Percentiles rank a stretch among this genome's conserved stretches.
Conservation (phyloP, 2,797 vertebrate genomes). For the Molothrus aeneus region DNA sequence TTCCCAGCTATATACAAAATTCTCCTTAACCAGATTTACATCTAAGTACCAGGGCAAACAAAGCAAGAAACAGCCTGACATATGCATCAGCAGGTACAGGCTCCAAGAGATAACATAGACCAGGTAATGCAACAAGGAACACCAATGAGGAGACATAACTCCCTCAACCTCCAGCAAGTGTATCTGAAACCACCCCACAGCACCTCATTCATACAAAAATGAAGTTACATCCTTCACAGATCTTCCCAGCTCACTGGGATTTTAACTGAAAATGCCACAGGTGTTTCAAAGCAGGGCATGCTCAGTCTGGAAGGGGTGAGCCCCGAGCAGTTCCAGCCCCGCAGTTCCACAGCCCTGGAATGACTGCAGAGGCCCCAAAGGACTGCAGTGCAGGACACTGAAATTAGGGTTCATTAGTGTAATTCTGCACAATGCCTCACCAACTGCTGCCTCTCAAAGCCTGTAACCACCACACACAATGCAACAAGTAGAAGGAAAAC, state of each 20-base stretch:
- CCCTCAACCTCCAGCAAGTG: accelerated
- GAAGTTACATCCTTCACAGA: background rate
- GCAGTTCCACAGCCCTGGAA: accelerated
- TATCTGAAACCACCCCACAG: background rate
- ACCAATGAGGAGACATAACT: accelerated
- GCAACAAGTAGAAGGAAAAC: background rate
- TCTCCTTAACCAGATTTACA: background rate
- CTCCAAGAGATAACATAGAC: background rate
- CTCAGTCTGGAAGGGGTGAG: background rate
- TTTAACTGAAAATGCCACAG: background rate
- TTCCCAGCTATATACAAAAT: background rate
- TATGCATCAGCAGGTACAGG: background rate
- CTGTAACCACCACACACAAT: background rate
- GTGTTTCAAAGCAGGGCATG: accelerated
- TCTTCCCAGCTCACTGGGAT: background rate
- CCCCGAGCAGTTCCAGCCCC: background rate
- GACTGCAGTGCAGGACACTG: background rate
- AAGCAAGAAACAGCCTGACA: background rate
- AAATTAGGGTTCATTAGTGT: background rate
- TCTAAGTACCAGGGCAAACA: background rate
- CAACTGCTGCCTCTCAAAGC: background rate
- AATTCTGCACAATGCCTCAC: background rate
- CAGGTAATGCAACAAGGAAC: background rate
- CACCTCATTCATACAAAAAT: background rate
- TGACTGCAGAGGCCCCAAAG: accelerated